A percentile compares a stretch with the other conserved stretches of the same genome.
Evolutionary conservation across 2,797 vertebrate genomes (phyloP).

Genomic region (Gorsachius magnificus): DNA sequence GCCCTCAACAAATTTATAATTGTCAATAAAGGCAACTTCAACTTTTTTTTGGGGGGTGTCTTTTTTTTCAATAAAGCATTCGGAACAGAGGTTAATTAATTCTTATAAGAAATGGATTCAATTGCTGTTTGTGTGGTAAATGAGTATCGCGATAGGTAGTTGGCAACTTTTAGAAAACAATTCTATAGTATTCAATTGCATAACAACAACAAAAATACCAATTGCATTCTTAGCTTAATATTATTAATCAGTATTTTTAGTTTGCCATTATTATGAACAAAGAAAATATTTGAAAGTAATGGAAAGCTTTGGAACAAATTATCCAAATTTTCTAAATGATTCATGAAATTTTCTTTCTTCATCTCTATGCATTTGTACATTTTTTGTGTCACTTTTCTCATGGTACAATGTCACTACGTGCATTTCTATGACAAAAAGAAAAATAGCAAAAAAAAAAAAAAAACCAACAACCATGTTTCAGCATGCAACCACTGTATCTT

Average conservation of each 20-base stretch:
- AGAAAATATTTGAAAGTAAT: background rate
- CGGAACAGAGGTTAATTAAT: background rate
- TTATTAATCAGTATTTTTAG: background rate
- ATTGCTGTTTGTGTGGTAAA: background rate
- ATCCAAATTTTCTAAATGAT: background rate
- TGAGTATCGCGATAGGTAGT: background rate
- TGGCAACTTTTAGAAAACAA: background rate
- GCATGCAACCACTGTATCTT: background rate
- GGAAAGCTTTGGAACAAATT: background rate
- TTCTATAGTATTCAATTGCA: background rate
- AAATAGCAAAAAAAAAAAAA: background rate
- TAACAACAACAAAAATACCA: background rate
- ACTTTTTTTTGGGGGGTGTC: too few relatives aligned
- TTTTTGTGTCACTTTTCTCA: background rate
- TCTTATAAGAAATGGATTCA: background rate
- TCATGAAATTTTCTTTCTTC: background rate
- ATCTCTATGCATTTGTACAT: background rate
- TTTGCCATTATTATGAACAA: background rate
- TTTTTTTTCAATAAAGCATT: background rate
- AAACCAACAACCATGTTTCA: background rate
- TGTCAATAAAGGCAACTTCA: background rate
- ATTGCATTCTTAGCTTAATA: background rate
- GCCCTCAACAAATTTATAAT: background rate
- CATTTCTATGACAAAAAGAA: background rate
- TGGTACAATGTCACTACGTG: background rate